phyloP scores from a whole-genome alignment of 92 coral and sea anemone genomes.

The Nematostella vectensis region DNA sequence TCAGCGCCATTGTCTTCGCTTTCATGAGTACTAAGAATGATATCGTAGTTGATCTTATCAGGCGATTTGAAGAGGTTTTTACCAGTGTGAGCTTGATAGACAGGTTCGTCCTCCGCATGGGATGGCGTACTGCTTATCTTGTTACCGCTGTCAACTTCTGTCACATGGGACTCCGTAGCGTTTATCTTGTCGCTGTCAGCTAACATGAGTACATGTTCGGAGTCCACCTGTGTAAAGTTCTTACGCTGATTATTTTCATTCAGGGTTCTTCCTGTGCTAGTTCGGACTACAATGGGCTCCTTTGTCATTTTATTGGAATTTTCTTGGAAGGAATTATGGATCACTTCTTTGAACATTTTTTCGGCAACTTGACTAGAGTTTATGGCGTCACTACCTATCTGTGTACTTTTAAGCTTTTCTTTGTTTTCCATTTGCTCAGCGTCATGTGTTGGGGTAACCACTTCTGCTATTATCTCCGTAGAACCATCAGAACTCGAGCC shows the following conservation, averaged over 20 bases:
- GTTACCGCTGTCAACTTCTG: no score
- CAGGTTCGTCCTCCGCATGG: no score
- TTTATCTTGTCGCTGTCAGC: no score
- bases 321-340: slow-evolving; percentile 2
- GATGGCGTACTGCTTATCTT: no score
- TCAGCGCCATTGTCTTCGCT: slow-evolving; percentile 11
- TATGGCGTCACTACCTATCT: neutral
- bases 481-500: neutral
- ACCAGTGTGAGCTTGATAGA: no score
- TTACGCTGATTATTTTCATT: neutral
- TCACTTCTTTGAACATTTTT: slow-evolving; percentile 24
- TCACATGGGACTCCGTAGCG: no score
- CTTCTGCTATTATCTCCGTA: neutral
- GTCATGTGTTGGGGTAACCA: neutral
- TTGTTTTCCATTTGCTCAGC: neutral
- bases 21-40: neutral
- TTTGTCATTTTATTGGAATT: no score
- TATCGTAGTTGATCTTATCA: slow-evolving; percentile 1
- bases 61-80: no score
- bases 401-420: neutral
- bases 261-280: no score
- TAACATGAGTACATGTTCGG: no score
- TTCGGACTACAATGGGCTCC: no score
- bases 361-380: slow-evolving; percentile 6
- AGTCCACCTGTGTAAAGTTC: neutral